phyloP scores from a whole-genome alignment of 2,797 vertebrate genomes.

The Falco naumanni region DNA sequence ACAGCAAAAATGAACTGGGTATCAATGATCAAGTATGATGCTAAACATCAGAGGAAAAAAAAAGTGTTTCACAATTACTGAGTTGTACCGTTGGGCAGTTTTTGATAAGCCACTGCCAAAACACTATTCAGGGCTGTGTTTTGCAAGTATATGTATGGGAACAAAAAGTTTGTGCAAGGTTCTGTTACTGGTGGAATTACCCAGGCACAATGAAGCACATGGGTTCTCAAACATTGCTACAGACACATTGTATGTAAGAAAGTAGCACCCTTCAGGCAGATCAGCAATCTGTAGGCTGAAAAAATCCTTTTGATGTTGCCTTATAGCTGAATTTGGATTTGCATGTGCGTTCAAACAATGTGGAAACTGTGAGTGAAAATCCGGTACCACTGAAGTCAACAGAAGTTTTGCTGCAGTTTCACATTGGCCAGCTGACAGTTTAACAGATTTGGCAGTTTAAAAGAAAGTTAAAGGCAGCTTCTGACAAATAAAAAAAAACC shows the following conservation, averaged over 20 bases:
- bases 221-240: neutral
- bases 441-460: accelerated
- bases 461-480: neutral
- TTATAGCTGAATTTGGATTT: constrained; percentile 9
- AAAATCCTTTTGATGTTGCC: neutral
- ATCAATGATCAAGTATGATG: neutral
- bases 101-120: neutral
- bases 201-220: accelerated
- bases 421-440: neutral
- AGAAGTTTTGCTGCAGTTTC: neutral
- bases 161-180: neutral
- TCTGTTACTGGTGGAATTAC: neutral
- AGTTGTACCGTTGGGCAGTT: neutral
- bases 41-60: neutral
- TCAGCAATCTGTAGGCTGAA: neutral
- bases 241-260: neutral
- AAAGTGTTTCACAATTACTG: neutral
- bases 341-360: neutral
- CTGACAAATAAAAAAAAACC: neutral
- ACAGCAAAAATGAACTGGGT: neutral
- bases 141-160: neutral
- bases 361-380: neutral
- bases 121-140: neutral
- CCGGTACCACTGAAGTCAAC: neutral
- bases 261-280: neutral